A percentile compares a stretch with the other conserved stretches of the same genome.
These are phyloP conservation scores for Drosophila conformis DNA, from an alignment of 2,888 invertebrate genomes.

Conservation along the genomic window DNA sequence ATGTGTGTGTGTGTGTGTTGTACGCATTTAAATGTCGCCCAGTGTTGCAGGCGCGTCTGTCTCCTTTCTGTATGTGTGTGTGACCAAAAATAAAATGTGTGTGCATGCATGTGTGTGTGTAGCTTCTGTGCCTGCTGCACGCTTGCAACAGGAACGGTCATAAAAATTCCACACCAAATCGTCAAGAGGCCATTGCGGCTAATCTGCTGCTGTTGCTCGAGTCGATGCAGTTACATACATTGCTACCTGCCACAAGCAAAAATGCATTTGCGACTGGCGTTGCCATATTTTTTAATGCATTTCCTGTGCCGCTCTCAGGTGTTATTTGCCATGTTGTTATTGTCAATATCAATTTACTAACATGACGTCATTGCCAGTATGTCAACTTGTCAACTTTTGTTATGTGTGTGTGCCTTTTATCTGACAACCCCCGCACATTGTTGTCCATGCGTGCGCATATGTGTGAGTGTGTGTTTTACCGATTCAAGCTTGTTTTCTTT, in stretches of 20 bases:
- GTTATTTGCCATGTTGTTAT: conserved; percentile 27
- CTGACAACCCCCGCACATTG: conserved; percentile 68
- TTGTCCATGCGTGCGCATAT: conserved; percentile 25
- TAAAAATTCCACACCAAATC: conserved; percentile 56
- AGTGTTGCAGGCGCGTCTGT: conserved; percentile 49
- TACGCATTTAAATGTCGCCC: conserved; percentile 60
- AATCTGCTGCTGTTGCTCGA: conserved; percentile 37
- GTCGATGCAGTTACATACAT: conserved; percentile 40
- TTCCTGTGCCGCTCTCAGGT: conserved; percentile 45
- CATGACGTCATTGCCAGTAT: conserved; percentile 67
- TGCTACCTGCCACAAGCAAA: conserved; percentile 37
- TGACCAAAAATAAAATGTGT: conserved; percentile 72
- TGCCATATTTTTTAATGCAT: conserved; percentile 39
- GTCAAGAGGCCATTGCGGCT: conserved; percentile 35
- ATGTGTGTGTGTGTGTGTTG: conserved; percentile 36
- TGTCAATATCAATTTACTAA: conserved; percentile 37
- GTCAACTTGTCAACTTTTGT: conserved; percentile 57
- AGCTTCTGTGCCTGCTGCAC: conserved; percentile 31
- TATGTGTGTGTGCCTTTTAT: conserved; percentile 31
- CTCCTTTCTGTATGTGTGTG: conserved; percentile 32
- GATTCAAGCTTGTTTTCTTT: conserved; percentile 62
- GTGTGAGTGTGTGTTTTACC: conserved; percentile 27
- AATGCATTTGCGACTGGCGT: conserved; percentile 39
- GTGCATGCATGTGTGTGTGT: conserved; percentile 29
- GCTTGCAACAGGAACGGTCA: conserved; percentile 70